phyloP scores from a whole-genome alignment of 2,888 invertebrate species.

The Ischnus inquisitorius region DNA sequence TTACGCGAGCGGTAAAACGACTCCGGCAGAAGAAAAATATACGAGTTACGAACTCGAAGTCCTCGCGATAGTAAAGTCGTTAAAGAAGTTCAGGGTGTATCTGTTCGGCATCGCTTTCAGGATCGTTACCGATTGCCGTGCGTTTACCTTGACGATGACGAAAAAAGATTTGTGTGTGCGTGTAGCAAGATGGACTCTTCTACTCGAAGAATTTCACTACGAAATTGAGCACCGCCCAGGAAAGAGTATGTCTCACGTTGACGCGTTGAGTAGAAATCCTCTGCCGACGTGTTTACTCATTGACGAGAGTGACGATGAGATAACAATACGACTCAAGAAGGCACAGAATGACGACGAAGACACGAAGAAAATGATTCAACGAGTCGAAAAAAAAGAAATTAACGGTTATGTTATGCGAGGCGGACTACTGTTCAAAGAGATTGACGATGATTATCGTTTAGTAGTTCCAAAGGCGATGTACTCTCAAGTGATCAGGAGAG shows the following conservation, averaged over 20 bases:
- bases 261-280: slow-evolving; percentile 73
- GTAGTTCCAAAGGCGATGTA: slow-evolving; percentile 40
- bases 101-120: slow-evolving; percentile 71
- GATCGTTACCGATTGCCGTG: slow-evolving; percentile 73
- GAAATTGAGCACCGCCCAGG: slow-evolving; percentile 71
- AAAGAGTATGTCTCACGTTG: slow-evolving; percentile 71
- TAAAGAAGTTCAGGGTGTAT: slow-evolving; percentile 73
- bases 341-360: slow-evolving; percentile 42
- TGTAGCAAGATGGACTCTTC: slow-evolving; percentile 72
- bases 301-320: slow-evolving; percentile 14
- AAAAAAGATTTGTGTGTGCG: slow-evolving; percentile 71
- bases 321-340: slow-evolving; percentile 22
- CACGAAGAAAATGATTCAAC: neutral
- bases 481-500: slow-evolving; percentile 30
- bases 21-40: slow-evolving; percentile 69
- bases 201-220: slow-evolving; percentile 72
- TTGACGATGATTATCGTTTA: slow-evolving; percentile 16
- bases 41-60: slow-evolving; percentile 72
- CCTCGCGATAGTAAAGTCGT: slow-evolving; percentile 71
- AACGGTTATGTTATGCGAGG: slow-evolving; percentile 29
- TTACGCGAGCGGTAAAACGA: slow-evolving; percentile 73
- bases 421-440: slow-evolving; percentile 17
- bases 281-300: slow-evolving; percentile 44
- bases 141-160: slow-evolving; percentile 70
- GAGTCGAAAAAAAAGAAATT: neutral